Evolutionary conservation across 2,888 invertebrate species (phyloP).

Genomic region (Dyspetes luteomarginatus): DNA sequence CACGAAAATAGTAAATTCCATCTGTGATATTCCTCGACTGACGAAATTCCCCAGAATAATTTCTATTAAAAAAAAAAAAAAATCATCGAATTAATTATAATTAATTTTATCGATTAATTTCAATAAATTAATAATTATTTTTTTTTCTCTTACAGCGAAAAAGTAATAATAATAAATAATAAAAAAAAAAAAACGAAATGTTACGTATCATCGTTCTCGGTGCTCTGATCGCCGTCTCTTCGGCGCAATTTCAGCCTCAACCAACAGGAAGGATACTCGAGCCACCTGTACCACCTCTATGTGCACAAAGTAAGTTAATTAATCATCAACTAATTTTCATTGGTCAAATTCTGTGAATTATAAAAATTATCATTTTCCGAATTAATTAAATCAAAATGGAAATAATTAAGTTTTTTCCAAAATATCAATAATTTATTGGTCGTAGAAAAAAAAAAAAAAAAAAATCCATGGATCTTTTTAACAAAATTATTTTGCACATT

Average conservation of each 20-base stretch:
- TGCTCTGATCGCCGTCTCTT: conserved; percentile 83
- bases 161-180: too few species aligned
- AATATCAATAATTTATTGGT: too few species aligned
- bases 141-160: conserved; percentile 43
- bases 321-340: conserved; percentile 8
- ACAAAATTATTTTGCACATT: too few species aligned
- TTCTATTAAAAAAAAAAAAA: conserved; percentile 2
- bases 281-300: conserved; percentile 90
- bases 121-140: not conserved
- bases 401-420: too few species aligned
- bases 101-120: conserved; percentile 10
- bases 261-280: conserved; percentile 91
- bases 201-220: conserved; percentile 78
- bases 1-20: not conserved
- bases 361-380: not conserved
- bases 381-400: too few species aligned
- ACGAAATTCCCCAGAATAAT: too few species aligned
- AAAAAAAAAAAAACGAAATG: conserved; percentile 69
- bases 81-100: conserved; percentile 1
- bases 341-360: not conserved
- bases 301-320: conserved; percentile 88
- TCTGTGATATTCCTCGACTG: not conserved
- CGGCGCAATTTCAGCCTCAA: conserved; percentile 87
- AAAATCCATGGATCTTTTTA: too few species aligned
- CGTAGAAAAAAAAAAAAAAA: too few species aligned